A percentile compares a stretch with the other conserved stretches of the same genome.
Conservation (phyloP, 2,113 vertebrate genomes). For the Tyto alba region DNA sequence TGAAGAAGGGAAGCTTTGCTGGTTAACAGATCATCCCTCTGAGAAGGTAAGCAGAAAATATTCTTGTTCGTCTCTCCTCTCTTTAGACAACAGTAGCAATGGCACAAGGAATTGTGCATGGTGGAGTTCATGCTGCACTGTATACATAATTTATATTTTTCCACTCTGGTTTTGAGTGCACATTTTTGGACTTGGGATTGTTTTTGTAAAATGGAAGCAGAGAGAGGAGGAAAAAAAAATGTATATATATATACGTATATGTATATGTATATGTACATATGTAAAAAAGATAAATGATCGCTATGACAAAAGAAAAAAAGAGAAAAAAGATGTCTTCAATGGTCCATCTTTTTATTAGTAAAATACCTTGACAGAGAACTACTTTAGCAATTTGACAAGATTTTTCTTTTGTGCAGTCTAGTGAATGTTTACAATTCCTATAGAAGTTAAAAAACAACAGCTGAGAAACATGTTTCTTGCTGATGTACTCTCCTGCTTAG, state of each 20-base stretch:
- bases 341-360: neutral
- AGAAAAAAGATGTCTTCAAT: neutral
- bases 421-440: neutral
- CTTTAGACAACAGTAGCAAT: neutral
- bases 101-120: neutral
- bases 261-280: neutral
- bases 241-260: no score
- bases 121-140: neutral
- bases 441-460: neutral
- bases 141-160: conserved; percentile 47
- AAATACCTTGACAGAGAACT: neutral
- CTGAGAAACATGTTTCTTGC: neutral
- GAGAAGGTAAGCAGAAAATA: conserved; percentile 16
- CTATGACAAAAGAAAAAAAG: neutral
- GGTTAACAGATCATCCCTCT: neutral
- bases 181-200: neutral
- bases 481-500: neutral
- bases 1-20: conserved; percentile 24
- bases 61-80: neutral
- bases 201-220: neutral
- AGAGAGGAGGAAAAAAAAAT: neutral
- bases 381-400: neutral
- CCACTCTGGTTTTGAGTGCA: neutral
- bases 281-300: neutral
- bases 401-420: neutral